phyloP scores from a whole-genome alignment of 2,113 vertebrate genomes.

The Lonchura striata region DNA sequence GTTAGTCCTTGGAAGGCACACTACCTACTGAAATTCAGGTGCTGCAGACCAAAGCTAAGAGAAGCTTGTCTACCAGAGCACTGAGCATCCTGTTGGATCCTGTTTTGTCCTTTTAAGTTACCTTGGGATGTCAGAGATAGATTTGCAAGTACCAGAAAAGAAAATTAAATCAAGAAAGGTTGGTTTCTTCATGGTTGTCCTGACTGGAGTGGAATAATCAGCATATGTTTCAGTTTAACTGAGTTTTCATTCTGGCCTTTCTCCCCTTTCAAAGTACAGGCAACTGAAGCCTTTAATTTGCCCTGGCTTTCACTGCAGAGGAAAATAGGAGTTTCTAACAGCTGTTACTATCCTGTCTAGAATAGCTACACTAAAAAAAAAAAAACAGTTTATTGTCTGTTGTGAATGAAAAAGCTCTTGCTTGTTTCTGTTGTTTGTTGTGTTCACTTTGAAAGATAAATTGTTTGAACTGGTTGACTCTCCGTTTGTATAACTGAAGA shows the following conservation, averaged over 20 bases:
- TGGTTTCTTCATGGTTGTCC: background rate
- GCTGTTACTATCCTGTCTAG: background rate
- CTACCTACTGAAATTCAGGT: background rate
- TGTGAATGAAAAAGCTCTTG: slow-evolving; percentile 22
- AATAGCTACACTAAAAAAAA: background rate
- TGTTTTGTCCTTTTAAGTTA: background rate
- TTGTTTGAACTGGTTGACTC: slow-evolving; percentile 22
- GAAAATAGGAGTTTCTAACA: slow-evolving; percentile 32
- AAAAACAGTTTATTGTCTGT: slow-evolving; percentile 6
- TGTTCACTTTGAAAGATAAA: slow-evolving; percentile 35
- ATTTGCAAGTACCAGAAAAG: background rate
- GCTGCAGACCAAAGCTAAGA: background rate
- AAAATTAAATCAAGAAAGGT: background rate
- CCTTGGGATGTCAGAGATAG: background rate
- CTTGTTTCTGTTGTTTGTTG: slow-evolving; percentile 3
- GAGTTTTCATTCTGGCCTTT: slow-evolving; percentile 32
- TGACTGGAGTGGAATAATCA: slow-evolving; percentile 10
- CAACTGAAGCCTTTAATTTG: slow-evolving; percentile 54
- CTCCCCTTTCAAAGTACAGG: slow-evolving; percentile 14
- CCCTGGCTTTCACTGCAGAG: background rate
- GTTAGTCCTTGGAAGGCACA: background rate
- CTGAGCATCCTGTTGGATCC: background rate
- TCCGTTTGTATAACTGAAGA: background rate
- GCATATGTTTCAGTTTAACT: slow-evolving; percentile 51
- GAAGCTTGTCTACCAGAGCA: background rate